Conservation (phyloP, 2,113 vertebrate species). For the Stigmatopora nigra region DNA sequence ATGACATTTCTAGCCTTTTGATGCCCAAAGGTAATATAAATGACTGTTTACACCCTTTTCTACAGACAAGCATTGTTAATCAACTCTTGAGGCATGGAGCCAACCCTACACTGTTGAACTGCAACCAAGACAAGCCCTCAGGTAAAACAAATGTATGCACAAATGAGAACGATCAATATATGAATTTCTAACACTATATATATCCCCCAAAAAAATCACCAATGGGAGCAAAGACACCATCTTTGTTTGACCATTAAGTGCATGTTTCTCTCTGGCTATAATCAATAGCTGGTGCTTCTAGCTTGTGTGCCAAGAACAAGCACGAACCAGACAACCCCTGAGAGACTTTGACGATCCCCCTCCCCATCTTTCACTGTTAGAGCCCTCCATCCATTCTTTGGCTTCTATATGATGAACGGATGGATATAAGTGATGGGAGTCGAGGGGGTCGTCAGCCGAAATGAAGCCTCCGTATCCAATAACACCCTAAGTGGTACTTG, state of each 20-base stretch:
- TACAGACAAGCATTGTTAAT: constrained; percentile 81
- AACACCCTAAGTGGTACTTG: neutral
- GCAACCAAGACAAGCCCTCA: constrained; percentile 87
- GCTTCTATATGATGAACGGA: constrained; percentile 22
- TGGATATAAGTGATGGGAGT: constrained; percentile 32
- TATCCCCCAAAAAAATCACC: too few species aligned
- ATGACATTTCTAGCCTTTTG: neutral
- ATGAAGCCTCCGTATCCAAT: constrained; percentile 28
- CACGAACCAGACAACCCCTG: constrained; percentile 38
- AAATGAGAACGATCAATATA: constrained; percentile 1
- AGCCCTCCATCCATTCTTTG: constrained; percentile 12
- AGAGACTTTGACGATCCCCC: constrained; percentile 38
- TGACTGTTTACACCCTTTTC: constrained; percentile 26
- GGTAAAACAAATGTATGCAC: constrained; percentile 65
- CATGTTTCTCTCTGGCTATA: constrained; percentile 20
- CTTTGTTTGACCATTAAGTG: constrained; percentile 10
- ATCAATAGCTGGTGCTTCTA: constrained; percentile 50
- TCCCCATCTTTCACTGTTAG: constrained; percentile 21
- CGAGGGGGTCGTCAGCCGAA: constrained; percentile 45
- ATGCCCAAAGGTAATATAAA: constrained; percentile 6
- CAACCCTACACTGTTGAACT: constrained; percentile 83
- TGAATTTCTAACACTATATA: neutral
- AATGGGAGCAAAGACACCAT: constrained; percentile 6
- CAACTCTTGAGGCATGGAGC: constrained; percentile 79
- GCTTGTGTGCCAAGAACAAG: constrained; percentile 30